These are phyloP conservation scores for Sigmodon hispidus DNA, from an alignment of 2,113 vertebrate species.

Conservation along the genomic window DNA sequence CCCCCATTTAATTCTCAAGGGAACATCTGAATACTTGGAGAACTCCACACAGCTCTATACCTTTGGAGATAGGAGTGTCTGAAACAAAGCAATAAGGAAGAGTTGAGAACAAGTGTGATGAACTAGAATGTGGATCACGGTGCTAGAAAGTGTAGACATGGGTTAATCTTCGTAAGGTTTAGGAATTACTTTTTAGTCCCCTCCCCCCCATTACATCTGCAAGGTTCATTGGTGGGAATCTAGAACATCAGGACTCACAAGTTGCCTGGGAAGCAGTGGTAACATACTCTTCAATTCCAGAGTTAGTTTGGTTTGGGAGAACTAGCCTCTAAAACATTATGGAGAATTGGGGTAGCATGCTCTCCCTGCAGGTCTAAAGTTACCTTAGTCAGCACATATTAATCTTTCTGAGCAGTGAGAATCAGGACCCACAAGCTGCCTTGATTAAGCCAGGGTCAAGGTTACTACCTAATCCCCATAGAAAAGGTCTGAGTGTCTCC, in stretches of 20 bases:
- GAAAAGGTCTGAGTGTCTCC: neutral
- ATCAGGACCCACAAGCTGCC: neutral
- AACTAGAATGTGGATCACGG: too few species aligned
- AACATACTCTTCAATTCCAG: neutral
- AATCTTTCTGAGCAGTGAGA: too few species aligned
- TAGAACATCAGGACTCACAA: neutral
- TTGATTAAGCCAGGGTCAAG: neutral
- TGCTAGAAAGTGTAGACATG: too few species aligned
- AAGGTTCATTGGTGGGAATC: neutral
- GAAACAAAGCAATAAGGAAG: neutral
- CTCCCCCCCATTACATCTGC: neutral
- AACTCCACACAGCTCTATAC: too few species aligned
- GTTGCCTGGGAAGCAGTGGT: neutral
- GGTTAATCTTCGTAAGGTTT: neutral
- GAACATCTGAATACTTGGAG: neutral
- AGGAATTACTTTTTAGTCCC: neutral
- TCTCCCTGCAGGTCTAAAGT: neutral
- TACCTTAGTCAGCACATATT: neutral
- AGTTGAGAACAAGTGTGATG: too few species aligned
- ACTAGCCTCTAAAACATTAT: too few species aligned
- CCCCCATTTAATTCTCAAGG: too few species aligned
- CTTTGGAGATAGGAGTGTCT: neutral
- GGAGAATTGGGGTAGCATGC: neutral
- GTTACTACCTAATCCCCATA: neutral
- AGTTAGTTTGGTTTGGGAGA: neutral